These are phyloP conservation scores for Clarias laeviceps DNA, from an alignment of 2,797 vertebrate genomes.

Conservation along the genomic window DNA sequence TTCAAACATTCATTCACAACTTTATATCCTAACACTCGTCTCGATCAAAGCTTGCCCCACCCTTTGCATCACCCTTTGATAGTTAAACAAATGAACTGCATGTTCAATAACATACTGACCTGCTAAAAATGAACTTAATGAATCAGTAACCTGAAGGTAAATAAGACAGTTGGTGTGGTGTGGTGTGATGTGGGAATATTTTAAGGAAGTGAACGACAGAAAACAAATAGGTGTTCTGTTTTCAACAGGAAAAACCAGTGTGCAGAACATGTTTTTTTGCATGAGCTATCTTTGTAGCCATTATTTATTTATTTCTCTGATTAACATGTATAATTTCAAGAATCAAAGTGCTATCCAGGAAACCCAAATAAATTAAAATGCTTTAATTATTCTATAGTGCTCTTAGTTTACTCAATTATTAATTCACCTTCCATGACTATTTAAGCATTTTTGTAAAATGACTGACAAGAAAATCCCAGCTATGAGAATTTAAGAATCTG, in stretches of 20 bases:
- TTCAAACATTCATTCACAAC: conserved; percentile 5
- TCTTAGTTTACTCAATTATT: background rate
- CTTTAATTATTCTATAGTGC: background rate
- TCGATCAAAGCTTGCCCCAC: conserved; percentile 1
- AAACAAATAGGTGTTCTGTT: conserved; percentile 54
- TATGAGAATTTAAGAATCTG: background rate
- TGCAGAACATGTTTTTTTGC: background rate
- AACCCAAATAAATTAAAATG: background rate
- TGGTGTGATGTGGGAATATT: conserved; percentile 42
- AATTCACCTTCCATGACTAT: background rate
- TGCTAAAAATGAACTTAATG: conserved; percentile 23
- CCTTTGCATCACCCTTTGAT: conserved; percentile 9
- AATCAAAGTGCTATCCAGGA: background rate
- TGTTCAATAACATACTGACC: background rate
- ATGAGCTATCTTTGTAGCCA: conserved; percentile 37
- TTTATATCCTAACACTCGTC: background rate
- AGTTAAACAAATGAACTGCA: conserved; percentile 38
- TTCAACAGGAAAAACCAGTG: conserved; percentile 11
- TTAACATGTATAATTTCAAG: background rate
- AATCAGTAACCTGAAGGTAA: conserved; percentile 57
- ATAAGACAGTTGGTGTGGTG: conserved; percentile 47
- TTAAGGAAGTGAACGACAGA: conserved; percentile 56
- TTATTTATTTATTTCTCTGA: background rate
- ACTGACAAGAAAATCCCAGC: background rate
- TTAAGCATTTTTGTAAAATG: background rate